Evolutionary conservation across 1,140 invertebrate species (phyloP).

Genomic region (Bombus cullumanus): DNA sequence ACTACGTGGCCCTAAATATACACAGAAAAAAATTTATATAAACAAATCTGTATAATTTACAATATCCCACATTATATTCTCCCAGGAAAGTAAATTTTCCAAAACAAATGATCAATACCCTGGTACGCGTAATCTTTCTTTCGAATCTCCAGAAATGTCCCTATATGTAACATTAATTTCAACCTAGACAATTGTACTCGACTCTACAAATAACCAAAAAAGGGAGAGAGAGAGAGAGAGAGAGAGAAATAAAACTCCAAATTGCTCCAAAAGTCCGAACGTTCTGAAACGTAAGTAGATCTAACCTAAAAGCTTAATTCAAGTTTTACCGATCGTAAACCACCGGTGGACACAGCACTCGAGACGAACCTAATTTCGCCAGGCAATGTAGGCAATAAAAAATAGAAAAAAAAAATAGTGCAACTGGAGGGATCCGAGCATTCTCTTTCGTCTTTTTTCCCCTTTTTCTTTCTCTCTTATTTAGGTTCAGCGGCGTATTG

Average conservation of each 20-base stretch:
- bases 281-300: background rate
- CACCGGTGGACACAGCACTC: background rate
- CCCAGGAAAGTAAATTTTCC: too few relatives aligned
- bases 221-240: background rate
- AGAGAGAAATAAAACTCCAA: background rate
- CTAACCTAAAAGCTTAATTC: background rate
- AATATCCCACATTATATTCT: background rate
- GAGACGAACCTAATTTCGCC: background rate
- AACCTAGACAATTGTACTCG: too few relatives aligned
- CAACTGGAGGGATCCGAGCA: slow-evolving; percentile 14
- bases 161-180: too few relatives aligned
- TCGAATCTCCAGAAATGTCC: too few relatives aligned
- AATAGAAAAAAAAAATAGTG: slow-evolving; percentile 16
- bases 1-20: too few relatives aligned
- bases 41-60: background rate
- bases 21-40: too few relatives aligned
- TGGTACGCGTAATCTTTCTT: too few relatives aligned
- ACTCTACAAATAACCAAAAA: too few relatives aligned
- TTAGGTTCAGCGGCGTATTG: slow-evolving; percentile 78
- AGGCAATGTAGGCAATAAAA: background rate
- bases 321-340: background rate
- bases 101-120: too few relatives aligned
- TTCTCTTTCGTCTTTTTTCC: slow-evolving; percentile 31
- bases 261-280: background rate
- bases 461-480: slow-evolving; percentile 48